Evolutionary conservation across 2,113 vertebrate genomes (phyloP).

Genomic region (Hymenochirus boettgeri): DNA sequence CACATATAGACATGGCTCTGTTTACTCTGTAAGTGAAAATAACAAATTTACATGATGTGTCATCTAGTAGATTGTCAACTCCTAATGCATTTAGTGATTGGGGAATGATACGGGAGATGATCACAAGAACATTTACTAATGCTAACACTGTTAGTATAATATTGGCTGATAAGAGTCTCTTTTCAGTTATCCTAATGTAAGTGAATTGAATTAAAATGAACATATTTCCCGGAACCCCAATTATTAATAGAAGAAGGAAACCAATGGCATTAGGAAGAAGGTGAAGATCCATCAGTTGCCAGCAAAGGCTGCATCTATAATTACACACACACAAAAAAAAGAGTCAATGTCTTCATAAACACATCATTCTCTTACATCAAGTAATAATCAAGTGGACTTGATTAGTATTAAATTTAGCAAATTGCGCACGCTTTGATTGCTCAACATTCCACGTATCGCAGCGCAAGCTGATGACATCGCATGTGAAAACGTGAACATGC

Average conservation of each 20-base stretch:
- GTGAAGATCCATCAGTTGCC: constrained; percentile 18
- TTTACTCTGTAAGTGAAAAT: constrained; percentile 27
- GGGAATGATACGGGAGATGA: constrained; percentile 18
- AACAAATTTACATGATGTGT: constrained; percentile 24
- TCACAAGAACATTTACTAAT: constrained; percentile 16
- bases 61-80: constrained; percentile 11
- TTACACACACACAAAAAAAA: too few species aligned
- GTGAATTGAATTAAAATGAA: constrained; percentile 14
- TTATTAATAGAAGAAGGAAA: constrained; percentile 17
- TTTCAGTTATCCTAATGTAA: constrained; percentile 2
- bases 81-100: constrained; percentile 25
- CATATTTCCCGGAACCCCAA: constrained; percentile 22
- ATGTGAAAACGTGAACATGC: too few species aligned
- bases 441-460: too few species aligned
- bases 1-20: constrained; percentile 30
- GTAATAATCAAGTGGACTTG: too few species aligned
- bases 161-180: constrained; percentile 11
- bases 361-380: too few species aligned
- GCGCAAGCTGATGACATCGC: too few species aligned
- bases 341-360: too few species aligned
- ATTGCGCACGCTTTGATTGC: too few species aligned
- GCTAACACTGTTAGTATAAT: constrained; percentile 8
- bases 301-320: too few species aligned
- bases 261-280: constrained; percentile 16
- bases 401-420: too few species aligned